Evolutionary conservation across 2,113 vertebrate genomes (phyloP).

Genomic region (Seriola aureovittata): DNA sequence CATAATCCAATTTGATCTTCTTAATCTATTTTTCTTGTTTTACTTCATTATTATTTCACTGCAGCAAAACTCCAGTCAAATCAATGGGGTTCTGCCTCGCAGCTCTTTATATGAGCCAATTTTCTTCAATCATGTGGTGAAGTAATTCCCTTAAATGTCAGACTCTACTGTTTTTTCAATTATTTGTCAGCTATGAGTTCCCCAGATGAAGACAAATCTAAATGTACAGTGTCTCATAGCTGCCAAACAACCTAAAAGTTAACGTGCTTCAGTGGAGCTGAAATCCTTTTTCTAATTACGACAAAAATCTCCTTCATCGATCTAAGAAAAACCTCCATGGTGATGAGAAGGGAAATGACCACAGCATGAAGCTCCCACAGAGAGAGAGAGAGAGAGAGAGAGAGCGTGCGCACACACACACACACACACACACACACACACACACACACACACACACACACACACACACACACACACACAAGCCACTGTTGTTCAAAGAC

Average conservation of each 20-base stretch:
- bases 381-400: slow-evolving; percentile 26
- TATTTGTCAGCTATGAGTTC: not conserved
- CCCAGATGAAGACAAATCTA: not conserved
- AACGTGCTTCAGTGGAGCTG: slow-evolving; percentile 33
- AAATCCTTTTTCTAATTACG: slow-evolving; percentile 44
- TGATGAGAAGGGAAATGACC: slow-evolving; percentile 62
- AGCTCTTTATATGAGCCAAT: not conserved
- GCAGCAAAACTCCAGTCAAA: not conserved
- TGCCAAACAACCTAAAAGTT: slow-evolving; percentile 18
- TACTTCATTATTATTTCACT: slow-evolving; percentile 5
- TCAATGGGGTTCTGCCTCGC: slow-evolving; percentile 1
- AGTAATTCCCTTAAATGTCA: slow-evolving; percentile 5
- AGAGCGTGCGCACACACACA: not conserved
- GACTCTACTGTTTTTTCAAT: slow-evolving; percentile 4
- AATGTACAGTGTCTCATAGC: slow-evolving; percentile 12
- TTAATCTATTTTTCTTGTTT: not conserved
- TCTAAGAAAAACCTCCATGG: slow-evolving; percentile 37
- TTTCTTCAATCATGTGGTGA: slow-evolving; percentile 13
- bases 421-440: slow-evolving; percentile 30
- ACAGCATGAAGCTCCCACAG: slow-evolving; percentile 60
- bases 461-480: slow-evolving; percentile 17
- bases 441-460: slow-evolving; percentile 30
- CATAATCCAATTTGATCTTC: not conserved
- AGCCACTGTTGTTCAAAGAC: slow-evolving; percentile 34
- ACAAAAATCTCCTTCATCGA: slow-evolving; percentile 32